phyloP scores from a whole-genome alignment of 2,113 vertebrate species.

The Triplophysa tibetana region DNA sequence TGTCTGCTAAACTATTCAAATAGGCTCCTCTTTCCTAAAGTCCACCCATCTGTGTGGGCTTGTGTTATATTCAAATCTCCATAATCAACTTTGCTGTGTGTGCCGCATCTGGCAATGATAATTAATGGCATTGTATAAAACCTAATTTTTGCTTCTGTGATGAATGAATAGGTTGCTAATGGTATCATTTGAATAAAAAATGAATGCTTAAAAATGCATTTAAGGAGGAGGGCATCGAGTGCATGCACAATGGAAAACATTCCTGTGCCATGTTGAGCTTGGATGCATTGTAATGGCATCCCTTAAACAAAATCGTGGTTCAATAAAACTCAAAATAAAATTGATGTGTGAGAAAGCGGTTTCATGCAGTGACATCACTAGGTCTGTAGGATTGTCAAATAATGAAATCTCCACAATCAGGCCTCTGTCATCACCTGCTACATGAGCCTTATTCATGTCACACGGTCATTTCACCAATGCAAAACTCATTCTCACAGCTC shows the following conservation, averaged over 20 bases:
- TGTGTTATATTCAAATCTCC: slow-evolving; percentile 89
- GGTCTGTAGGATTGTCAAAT: slow-evolving; percentile 10
- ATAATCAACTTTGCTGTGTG: slow-evolving; percentile 94
- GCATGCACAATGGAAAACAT: slow-evolving; percentile 4
- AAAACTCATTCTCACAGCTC: slow-evolving; percentile 6
- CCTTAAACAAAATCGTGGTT: slow-evolving; percentile 28
- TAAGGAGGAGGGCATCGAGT: slow-evolving; percentile 76
- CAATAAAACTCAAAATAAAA: slow-evolving; percentile 9
- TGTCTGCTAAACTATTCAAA: slow-evolving; percentile 93
- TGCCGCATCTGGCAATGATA: slow-evolving; percentile 94
- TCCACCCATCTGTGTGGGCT: slow-evolving; percentile 93
- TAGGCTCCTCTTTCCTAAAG: slow-evolving; percentile 89
- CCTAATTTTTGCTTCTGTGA: slow-evolving; percentile 91
- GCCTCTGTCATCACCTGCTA: slow-evolving; percentile 25
- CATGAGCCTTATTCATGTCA: background rate
- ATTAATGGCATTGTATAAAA: slow-evolving; percentile 97
- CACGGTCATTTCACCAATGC: background rate
- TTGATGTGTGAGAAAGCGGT: slow-evolving; percentile 1
- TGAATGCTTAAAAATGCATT: slow-evolving; percentile 65
- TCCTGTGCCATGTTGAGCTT: slow-evolving; percentile 34
- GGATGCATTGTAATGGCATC: background rate
- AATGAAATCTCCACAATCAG: background rate
- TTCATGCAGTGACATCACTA: slow-evolving; percentile 20
- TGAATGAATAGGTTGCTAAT: slow-evolving; percentile 90
- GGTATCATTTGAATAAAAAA: slow-evolving; percentile 93